Evolutionary conservation across 1,140 invertebrate species (phyloP), one percentile per base, ranked within the genome.

Genomic region (Delia radicum): DNA sequence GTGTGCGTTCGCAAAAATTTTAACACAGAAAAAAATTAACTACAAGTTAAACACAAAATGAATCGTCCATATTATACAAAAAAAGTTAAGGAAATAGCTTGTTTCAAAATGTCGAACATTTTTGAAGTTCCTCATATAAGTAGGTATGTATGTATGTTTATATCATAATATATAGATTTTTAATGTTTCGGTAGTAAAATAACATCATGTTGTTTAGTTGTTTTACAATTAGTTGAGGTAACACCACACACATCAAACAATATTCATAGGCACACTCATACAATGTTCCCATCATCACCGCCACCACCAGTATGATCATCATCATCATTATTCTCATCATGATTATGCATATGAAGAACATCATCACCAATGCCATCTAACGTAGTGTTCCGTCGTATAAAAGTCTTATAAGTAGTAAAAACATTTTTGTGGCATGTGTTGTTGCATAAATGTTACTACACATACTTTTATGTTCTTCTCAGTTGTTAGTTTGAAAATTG

Each of bases 361-460:
- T 55, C 18, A 55, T 55, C n/a, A 55, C 7, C n/a, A 48, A 2
- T 21, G 46, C 46, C 46, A 55, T 55, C 18, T 55, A 55, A 21
- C n/a, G n/a, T 18, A 55, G n/a, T n/a, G n/a, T n/a, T n/a, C n/a
- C n/a, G n/a, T 3, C 46, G 18, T 55, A 55, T 55, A 21, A n/a
- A n/a, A 21, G 46, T 55, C n/a, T 55, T 55, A 55, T 55, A 18
- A 21, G 46, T 55, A 21, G 46, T 55, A 55, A 55, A 55, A 55
- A 55, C 7, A 55, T 21, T 21, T 55, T 55, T 21, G 46, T 55
- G 46, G 46, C 63, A 29, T 67, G 63, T n/a, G 63, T 29, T 67
- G 65, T 33, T 69, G 65, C 65, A 69, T 69, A 69, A 69, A 69
- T 33, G n/a, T 55, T 6, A 55, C 7, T 55, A 21, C 31, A 33